These are phyloP conservation scores for Oryzias celebensis DNA, from an alignment of 2,113 vertebrate species.

Conservation along the genomic window DNA sequence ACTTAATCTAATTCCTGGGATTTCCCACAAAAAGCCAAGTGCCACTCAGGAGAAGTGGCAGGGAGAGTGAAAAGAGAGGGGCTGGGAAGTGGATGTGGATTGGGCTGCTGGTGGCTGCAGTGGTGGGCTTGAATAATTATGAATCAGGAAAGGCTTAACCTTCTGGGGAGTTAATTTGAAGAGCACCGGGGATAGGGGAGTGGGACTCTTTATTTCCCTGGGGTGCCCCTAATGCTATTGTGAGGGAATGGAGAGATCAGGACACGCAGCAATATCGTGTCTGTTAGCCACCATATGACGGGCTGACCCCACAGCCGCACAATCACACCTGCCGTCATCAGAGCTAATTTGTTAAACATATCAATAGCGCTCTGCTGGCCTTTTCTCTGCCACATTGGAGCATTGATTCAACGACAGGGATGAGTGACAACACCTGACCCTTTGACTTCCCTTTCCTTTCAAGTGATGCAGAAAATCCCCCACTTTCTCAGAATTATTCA, in stretches of 20 bases:
- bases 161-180: constrained; percentile 84
- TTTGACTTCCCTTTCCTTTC: constrained; percentile 10
- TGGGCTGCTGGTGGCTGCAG: constrained; percentile 36
- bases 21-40: constrained; percentile 73
- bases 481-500: constrained; percentile 8
- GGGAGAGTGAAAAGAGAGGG: constrained; percentile 43
- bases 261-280: constrained; percentile 79
- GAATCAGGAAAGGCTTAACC: constrained; percentile 78
- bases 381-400: constrained; percentile 48
- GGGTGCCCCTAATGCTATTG: constrained; percentile 80
- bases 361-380: constrained; percentile 73
- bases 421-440: constrained; percentile 58
- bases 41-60: constrained; percentile 78
- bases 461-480: constrained; percentile 24
- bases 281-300: constrained; percentile 82
- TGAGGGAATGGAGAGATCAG: constrained; percentile 83
- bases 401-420: constrained; percentile 57
- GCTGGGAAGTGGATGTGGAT: constrained; percentile 53
- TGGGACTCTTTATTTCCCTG: constrained; percentile 82
- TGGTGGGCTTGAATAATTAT: constrained; percentile 80
- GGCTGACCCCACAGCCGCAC: constrained; percentile 72
- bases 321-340: constrained; percentile 81
- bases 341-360: constrained; percentile 84
- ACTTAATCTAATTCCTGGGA: constrained; percentile 80
- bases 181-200: constrained; percentile 70